phyloP scores from a whole-genome alignment of 2,888 invertebrate genomes.

The Labia minor region DNA sequence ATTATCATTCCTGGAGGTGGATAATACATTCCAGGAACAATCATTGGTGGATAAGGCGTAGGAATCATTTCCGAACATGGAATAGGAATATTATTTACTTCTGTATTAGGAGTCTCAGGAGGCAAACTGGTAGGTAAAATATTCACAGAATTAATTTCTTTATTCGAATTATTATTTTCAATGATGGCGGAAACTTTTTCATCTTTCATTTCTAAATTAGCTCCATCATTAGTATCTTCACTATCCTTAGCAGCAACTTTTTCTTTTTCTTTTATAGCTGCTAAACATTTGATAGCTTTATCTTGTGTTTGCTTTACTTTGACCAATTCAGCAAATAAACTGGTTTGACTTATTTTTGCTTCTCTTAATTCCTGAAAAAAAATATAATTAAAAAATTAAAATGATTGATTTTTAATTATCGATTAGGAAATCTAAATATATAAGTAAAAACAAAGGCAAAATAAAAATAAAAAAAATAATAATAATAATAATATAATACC shows the following conservation, averaged over 20 bases:
- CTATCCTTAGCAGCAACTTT: constrained; percentile 43
- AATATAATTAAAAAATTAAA: neutral
- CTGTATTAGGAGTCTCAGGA: constrained; percentile 16
- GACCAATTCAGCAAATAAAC: constrained; percentile 78
- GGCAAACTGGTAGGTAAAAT: constrained; percentile 15
- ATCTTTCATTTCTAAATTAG: constrained; percentile 28
- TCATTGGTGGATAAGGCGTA: constrained; percentile 18
- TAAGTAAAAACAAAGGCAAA: no score
- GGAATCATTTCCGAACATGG: constrained; percentile 25
- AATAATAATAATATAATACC: neutral
- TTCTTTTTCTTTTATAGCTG: constrained; percentile 56
- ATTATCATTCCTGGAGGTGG: constrained; percentile 13
- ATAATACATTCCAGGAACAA: constrained; percentile 19
- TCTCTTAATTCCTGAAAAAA: constrained; percentile 20
- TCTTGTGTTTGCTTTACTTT: constrained; percentile 75
- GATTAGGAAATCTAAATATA: neutral
- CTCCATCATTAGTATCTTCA: constrained; percentile 23
- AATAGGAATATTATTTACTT: constrained; percentile 33
- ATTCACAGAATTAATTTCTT: constrained; percentile 16
- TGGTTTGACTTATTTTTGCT: constrained; percentile 78
- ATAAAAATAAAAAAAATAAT: no score
- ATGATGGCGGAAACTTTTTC: constrained; percentile 32
- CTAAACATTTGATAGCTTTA: constrained; percentile 50
- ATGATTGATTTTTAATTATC: no score
- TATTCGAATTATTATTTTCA: constrained; percentile 21